Evolutionary conservation across 2,113 vertebrate species (phyloP), one percentile per base, ranked within the genome.

Genomic region (Vulpes ferrilata): DNA sequence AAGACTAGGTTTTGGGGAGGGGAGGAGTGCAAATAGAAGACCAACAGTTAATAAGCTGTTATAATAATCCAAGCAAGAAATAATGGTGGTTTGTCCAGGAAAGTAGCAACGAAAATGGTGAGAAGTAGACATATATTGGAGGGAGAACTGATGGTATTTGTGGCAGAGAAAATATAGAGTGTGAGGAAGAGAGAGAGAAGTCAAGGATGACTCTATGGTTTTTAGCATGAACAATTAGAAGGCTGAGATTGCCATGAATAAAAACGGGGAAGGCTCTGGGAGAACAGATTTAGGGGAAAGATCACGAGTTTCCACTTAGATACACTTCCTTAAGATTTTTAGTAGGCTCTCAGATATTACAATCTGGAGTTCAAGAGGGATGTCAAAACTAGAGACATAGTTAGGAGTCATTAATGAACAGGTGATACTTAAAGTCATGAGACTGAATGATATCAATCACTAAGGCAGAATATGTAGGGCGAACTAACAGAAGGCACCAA

Each of bases 211-310:
- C 38, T 3, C 48, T 51, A 90, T 86, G 80, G 32, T n/a, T 84
- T 96, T 89, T 60, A 92, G 27, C 43, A 23, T 92, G 62, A 95
- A 62, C 43, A 95, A 95, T 11, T 87, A 11, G 43, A 95, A 97
- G 32, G 6, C 71, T 76, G 22, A 87, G 32, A 38, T 38, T 93
- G 65, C 11, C 48, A 86, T 67, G 79, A 94, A 92, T 76, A 60
- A 96, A 96, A 95, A 93, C 76, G 59, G 35, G 59, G 57, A 92
- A 27, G 17, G 64, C 64, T 96, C 16, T 88, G 25, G 35, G 55
- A 96, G 51, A 53, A 62, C 5, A 97, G 8, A 32, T 73, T 90
- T 87, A 93, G 51, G 16, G 51, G 74, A 93, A 90, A 76, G 62
- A 86, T 92, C 51, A 93, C 9, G 32, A 79, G n/a, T 69, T 92